Base-by-base conservation (phyloP, 1,140 invertebrate species). In the Formica selysi region DNA sequence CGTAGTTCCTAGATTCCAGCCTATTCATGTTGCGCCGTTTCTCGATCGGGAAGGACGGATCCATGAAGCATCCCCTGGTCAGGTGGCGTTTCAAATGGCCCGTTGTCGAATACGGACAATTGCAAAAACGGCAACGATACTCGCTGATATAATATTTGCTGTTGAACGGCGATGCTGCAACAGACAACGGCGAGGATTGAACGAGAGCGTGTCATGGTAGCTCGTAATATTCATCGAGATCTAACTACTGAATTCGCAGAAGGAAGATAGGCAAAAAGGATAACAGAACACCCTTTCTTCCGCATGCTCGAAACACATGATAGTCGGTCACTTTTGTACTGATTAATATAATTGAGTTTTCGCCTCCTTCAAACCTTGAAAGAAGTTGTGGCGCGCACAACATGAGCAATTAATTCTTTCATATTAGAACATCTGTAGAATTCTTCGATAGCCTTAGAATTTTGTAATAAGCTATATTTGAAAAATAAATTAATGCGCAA, bases 41-140 rank as follows among this genome's bases (percentile, higher is more conserved):
- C 41, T 92, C 87, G 19, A 87, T 61, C 4, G 85, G 67, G 26
- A 91, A 90, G 16, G 71, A 64, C 2, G 88, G 87, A 32, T 89
- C 86, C 87, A 86, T 90, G 62, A 88, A 88, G 22, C 92, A 93
- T 19, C 90, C 90, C 32, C 54, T 85, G 3, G 86, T 90, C 32
- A 91, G 6, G 64, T 93, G 90, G 0, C 87, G 64, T 48, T 91
- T 93, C 11, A 93, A 62, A 85, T 91, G 89, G 3, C 89, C 78
- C 8, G 38, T 36, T 26, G 81, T 71, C 26, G 89, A 86, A 32
- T 90, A 92, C 8, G 83, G 76, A 81, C 86, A 86, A 54, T 93
- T 87, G 87, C 91, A 92, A 74, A 86, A 91, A 61, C 85, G 48
- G 67, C 89, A 93, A n/a, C 90, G 90, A 83, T 85, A 86, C 11